Conservation (phyloP, 2,888 invertebrate genomes). For the Plusia festucae region DNA sequence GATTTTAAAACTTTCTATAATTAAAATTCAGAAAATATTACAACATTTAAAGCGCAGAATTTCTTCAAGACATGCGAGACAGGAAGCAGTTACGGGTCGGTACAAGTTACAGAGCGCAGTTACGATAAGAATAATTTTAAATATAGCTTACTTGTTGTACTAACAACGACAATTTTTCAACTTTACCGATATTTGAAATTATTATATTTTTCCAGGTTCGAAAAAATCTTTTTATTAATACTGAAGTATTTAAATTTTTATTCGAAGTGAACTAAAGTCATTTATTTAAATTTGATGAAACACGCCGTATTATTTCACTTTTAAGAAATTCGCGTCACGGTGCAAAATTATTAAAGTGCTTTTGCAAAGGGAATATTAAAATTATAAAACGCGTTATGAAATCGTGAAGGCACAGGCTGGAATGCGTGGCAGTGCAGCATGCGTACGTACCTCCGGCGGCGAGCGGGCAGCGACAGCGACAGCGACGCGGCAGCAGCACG, state of each 20-base stretch:
- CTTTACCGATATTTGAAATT: neutral
- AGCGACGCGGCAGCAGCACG: conserved; percentile 62
- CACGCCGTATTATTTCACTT: conserved; percentile 44
- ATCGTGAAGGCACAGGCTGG: conserved; percentile 59
- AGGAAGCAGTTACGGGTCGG: conserved; percentile 55
- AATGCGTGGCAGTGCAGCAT: conserved; percentile 73
- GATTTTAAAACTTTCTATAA: conserved; percentile 9
- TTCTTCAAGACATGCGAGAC: conserved; percentile 65
- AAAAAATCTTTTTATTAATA: neutral
- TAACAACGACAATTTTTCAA: neutral
- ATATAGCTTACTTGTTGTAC: neutral
- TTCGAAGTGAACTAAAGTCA: neutral
- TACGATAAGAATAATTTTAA: neutral
- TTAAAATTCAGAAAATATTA: conserved; percentile 51
- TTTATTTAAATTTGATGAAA: conserved; percentile 18
- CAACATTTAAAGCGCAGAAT: conserved; percentile 65
- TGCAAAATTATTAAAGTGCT: conserved; percentile 54
- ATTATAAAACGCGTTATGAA: conserved; percentile 51
- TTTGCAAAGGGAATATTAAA: conserved; percentile 63
- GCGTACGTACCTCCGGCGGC: conserved; percentile 77
- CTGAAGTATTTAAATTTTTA: neutral
- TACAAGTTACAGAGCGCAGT: neutral
- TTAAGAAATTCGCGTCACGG: conserved; percentile 58
- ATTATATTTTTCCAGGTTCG: neutral
- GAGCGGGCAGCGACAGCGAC: conserved; percentile 50